These are phyloP conservation scores for Bujurquina vittata DNA, from an alignment of 2,113 vertebrate genomes.

Conservation along the genomic window DNA sequence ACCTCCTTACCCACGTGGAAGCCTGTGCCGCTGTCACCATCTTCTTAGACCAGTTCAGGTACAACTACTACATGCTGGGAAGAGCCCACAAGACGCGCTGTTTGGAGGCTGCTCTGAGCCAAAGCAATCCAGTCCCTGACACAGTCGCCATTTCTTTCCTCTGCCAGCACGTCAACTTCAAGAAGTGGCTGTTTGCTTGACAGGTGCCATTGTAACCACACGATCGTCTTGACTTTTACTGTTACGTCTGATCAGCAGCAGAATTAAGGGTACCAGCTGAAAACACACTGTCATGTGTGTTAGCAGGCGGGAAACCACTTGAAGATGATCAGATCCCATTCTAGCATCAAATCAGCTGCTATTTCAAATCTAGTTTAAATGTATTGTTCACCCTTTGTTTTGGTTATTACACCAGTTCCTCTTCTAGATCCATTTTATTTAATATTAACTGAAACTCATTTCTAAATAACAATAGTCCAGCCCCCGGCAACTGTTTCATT, in stretches of 20 bases:
- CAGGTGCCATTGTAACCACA: not conserved
- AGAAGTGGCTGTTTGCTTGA: not conserved
- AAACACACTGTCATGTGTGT: not conserved
- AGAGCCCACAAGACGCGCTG: not conserved
- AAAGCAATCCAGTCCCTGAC: accelerated
- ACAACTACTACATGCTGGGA: not conserved
- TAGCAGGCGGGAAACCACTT: not conserved
- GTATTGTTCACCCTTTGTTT: not conserved
- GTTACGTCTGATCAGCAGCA: not conserved
- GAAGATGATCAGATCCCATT: not conserved
- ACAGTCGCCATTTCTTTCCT: not conserved
- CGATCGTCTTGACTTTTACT: not conserved
- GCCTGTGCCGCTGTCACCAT: not conserved
- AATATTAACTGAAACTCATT: not conserved
- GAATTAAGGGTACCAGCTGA: not conserved
- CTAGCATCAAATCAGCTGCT: not conserved
- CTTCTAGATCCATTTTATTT: not conserved
- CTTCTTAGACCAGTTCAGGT: not conserved
- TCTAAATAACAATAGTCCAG: not conserved
- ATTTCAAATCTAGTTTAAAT: not conserved
- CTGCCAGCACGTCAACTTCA: not conserved
- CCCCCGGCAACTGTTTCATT: not conserved
- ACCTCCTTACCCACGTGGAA: not conserved
- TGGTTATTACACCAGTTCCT: not conserved
- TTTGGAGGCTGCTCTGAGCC: not conserved